Evolutionary conservation across 2,113 vertebrate species (phyloP), one percentile per base, ranked within the genome.

Genomic region (Gymnogyps californianus): DNA sequence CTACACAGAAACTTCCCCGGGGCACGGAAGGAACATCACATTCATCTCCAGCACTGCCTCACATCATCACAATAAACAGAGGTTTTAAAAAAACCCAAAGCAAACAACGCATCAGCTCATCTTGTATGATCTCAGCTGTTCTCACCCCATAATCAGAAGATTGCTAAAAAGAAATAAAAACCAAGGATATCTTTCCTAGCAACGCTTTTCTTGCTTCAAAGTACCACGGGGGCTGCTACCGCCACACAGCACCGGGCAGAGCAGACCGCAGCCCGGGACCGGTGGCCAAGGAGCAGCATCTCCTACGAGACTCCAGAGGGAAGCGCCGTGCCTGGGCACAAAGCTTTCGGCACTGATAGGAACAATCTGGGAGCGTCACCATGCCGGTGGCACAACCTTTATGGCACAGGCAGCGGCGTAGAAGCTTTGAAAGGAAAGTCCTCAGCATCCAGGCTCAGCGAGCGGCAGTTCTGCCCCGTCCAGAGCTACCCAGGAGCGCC

Each of bases 81-180:
- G 29, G 42, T 65, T 87, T 34, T 36, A 83, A 95, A 89, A 59
- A 81, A 31, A 49, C 2, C 22, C 32, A 77, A 81, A 32, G 4
- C 13, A 47, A 91, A 42, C 16, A 46, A 71, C 1, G 1, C 40
- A 79, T 74, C 55, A 49, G 81, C 61, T 89, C 14, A 4, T 44
- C 61, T 40, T 58, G 64, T 46, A 66, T 2, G 3, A 59, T 28
- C 15, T 31, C 58, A 46, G 51, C 59, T 62, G 22, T 26, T 77
- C 47, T 75, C 25, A 46, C 6, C 12, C 26, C 38, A 10, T 18
- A 32, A 75, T n/a, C 71, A 36, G 51, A 65, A 42, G 5, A 85
- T 9, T 7, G 29, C 26, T 75, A 89, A 94, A 87, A 90, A 83
- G 11, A 49, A 93, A 93, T 61, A 93, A 96, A 96, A 96, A 66